Conservation (phyloP, 2,113 vertebrate genomes). For the Illadopsis cleaveri region DNA sequence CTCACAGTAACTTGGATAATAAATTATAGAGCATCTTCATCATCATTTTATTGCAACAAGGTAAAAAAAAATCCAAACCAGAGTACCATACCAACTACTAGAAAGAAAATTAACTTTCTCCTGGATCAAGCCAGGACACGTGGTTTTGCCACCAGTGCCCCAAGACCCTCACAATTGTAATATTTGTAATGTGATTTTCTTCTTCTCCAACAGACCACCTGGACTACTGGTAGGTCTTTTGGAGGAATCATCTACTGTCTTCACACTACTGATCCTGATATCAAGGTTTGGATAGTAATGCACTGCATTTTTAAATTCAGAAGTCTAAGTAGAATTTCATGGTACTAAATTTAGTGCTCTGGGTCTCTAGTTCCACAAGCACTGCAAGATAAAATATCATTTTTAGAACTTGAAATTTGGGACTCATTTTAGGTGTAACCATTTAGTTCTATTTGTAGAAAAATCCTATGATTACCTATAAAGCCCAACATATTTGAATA, state of each 20-base stretch:
- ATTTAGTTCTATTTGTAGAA: not conserved
- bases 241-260: not conserved
- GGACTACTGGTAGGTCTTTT: not conserved
- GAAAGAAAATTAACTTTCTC: not conserved
- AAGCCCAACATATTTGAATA: not conserved
- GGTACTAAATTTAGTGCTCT: not conserved
- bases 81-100: not conserved
- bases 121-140: not conserved
- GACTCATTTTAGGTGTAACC: not conserved
- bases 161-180: not conserved
- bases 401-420: not conserved
- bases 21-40: not conserved
- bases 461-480: not conserved
- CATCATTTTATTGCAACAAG: not conserved
- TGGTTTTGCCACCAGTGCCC: not conserved
- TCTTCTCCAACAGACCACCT: not conserved
- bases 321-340: not conserved
- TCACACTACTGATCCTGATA: not conserved
- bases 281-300: rapidly evolving
- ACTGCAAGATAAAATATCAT: not conserved
- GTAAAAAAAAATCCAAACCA: not conserved
- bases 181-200: not conserved
- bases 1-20: not conserved
- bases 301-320: not conserved
- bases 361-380: not conserved